Conservation (phyloP, 2,888 invertebrate genomes). For the Anaspis maculata region DNA sequence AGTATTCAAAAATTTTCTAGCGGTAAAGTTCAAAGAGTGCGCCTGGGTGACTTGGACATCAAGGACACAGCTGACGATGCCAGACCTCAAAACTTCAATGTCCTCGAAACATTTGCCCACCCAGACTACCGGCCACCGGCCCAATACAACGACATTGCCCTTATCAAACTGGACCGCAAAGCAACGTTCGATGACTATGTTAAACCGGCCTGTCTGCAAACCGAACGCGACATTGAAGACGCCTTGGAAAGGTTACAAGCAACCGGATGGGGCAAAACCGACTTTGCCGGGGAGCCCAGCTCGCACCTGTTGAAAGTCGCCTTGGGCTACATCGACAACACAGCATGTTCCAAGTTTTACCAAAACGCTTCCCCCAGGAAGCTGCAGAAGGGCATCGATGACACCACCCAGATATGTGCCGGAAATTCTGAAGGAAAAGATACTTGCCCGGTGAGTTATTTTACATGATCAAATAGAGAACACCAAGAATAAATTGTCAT, state of each 20-base stretch:
- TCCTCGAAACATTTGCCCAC: constrained; percentile 29
- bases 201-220: constrained; percentile 39
- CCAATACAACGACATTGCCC: constrained; percentile 43
- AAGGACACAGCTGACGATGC: constrained; percentile 30
- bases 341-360: constrained; percentile 10
- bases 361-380: background rate
- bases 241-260: constrained; percentile 26
- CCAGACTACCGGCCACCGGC: constrained; percentile 33
- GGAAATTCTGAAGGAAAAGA: constrained; percentile 18
- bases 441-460: constrained; percentile 25
- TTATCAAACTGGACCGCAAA: constrained; percentile 35
- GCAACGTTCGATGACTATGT: background rate
- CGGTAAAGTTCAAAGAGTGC: constrained; percentile 11
- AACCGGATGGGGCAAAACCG: constrained; percentile 40
- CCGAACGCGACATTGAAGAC: background rate
- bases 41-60: constrained; percentile 15
- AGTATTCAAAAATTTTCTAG: constrained; percentile 39
- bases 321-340: constrained; percentile 8
- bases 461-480: no score
- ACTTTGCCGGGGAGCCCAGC: constrained; percentile 18
- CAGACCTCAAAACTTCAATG: constrained; percentile 25
- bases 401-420: constrained; percentile 24
- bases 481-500: no score
- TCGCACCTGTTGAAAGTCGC: constrained; percentile 40
- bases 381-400: constrained; percentile 17